These are phyloP conservation scores for Oxyura jamaicensis DNA, from an alignment of 2,113 vertebrate species.

Conservation along the genomic window DNA sequence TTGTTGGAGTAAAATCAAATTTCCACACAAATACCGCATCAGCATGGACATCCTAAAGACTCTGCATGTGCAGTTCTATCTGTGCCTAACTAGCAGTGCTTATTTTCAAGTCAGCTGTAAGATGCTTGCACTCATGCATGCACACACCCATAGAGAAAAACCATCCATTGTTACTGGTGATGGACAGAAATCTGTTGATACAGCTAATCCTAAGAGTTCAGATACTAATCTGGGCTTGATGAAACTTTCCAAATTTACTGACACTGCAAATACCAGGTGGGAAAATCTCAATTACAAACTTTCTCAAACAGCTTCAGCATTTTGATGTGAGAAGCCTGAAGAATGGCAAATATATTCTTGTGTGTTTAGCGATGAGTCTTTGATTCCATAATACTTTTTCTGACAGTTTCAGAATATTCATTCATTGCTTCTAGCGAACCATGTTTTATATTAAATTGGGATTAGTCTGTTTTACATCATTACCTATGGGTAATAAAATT, in stretches of 20 bases:
- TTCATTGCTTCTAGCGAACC: background rate
- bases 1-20: background rate
- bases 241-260: background rate
- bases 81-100: background rate
- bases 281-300: background rate
- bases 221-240: background rate
- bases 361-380: background rate
- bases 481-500: no score
- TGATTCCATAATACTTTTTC: background rate
- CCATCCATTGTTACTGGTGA: background rate
- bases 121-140: background rate
- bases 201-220: background rate
- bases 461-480: background rate
- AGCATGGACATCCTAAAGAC: background rate
- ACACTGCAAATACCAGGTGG: background rate
- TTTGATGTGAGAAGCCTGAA: background rate
- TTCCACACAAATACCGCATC: background rate
- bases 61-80: background rate
- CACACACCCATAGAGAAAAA: background rate
- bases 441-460: no score
- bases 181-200: background rate
- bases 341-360: background rate
- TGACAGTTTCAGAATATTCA: background rate
- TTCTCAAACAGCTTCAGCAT: background rate
- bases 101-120: background rate